A percentile compares a stretch with the other conserved stretches of the same genome.
These are phyloP conservation scores for Aleadryas rufinucha DNA, from an alignment of 2,113 vertebrate species.

Conservation along the genomic window DNA sequence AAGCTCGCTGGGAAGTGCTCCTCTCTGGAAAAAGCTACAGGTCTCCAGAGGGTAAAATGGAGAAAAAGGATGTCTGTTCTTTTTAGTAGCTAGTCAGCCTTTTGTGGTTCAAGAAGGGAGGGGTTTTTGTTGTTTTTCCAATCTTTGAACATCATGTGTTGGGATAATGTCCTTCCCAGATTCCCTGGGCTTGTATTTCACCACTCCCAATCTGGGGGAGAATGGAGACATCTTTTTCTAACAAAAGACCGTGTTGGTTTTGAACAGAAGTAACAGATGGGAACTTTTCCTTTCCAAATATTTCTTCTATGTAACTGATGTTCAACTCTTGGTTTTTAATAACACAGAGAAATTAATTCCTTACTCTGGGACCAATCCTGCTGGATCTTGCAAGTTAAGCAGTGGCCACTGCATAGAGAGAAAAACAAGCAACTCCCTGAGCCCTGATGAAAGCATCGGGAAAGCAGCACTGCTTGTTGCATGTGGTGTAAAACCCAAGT, in stretches of 20 bases:
- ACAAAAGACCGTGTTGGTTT: neutral
- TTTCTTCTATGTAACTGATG: neutral
- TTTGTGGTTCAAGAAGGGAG: neutral
- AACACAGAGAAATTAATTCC: neutral
- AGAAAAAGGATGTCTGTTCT: neutral
- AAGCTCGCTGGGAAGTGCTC: neutral
- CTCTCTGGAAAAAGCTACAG: neutral
- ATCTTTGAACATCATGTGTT: neutral
- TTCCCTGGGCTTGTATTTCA: neutral
- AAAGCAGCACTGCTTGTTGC: neutral
- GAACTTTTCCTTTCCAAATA: constrained; percentile 36
- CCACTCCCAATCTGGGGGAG: neutral
- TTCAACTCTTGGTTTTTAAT: neutral
- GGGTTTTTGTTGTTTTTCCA: neutral
- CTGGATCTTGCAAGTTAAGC: neutral
- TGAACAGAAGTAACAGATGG: constrained; percentile 17
- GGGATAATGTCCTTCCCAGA: neutral
- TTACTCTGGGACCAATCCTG: neutral
- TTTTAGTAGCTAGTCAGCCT: neutral
- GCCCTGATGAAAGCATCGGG: neutral
- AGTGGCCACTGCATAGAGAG: neutral
- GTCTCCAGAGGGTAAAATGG: neutral
- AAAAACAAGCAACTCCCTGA: neutral
- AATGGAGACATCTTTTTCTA: neutral
- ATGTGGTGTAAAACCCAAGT: accelerated